phyloP scores from a whole-genome alignment of 2,888 invertebrate species.

The Microdon myrmicae region DNA sequence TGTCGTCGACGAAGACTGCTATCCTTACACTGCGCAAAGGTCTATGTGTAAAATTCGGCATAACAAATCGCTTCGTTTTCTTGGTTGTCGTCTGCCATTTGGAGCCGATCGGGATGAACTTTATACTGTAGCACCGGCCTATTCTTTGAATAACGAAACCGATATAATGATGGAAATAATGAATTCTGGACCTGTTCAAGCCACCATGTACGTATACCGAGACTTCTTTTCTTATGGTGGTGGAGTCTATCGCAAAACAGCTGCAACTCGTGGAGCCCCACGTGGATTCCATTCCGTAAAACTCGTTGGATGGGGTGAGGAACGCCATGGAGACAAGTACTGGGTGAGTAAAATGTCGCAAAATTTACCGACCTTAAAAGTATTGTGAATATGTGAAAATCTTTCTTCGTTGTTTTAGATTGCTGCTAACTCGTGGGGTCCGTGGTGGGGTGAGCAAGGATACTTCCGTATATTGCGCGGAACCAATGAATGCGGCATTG shows the following conservation, averaged over 20 bases:
- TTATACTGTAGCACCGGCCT: slow-evolving; percentile 81
- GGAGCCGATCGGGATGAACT: slow-evolving; percentile 70
- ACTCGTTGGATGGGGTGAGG: slow-evolving; percentile 92
- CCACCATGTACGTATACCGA: slow-evolving; percentile 88
- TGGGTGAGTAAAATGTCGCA: slow-evolving; percentile 76
- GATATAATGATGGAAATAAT: slow-evolving; percentile 94
- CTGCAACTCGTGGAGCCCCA: slow-evolving; percentile 69
- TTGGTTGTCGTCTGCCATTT: slow-evolving; percentile 70
- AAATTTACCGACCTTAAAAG: slow-evolving; percentile 9
- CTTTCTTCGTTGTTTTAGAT: slow-evolving; percentile 71
- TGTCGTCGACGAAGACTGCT: slow-evolving; percentile 85
- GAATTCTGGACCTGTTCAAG: slow-evolving; percentile 93
- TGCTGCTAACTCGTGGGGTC: slow-evolving; percentile 95
- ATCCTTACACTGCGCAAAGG: slow-evolving; percentile 77
- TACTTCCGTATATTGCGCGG: slow-evolving; percentile 89
- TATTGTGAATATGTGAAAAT: too few species aligned
- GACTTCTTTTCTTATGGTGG: slow-evolving; percentile 92
- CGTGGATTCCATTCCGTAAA: slow-evolving; percentile 90
- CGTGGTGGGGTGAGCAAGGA: slow-evolving; percentile 90
- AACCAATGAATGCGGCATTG: slow-evolving; percentile 87
- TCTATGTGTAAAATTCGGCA: slow-evolving; percentile 75
- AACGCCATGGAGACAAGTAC: slow-evolving; percentile 75
- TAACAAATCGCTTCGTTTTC: slow-evolving; percentile 62
- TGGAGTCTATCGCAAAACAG: slow-evolving; percentile 82
- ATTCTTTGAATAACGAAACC: slow-evolving; percentile 77